Conservation (phyloP, 2,888 invertebrate genomes). For the Gibbula magus region DNA sequence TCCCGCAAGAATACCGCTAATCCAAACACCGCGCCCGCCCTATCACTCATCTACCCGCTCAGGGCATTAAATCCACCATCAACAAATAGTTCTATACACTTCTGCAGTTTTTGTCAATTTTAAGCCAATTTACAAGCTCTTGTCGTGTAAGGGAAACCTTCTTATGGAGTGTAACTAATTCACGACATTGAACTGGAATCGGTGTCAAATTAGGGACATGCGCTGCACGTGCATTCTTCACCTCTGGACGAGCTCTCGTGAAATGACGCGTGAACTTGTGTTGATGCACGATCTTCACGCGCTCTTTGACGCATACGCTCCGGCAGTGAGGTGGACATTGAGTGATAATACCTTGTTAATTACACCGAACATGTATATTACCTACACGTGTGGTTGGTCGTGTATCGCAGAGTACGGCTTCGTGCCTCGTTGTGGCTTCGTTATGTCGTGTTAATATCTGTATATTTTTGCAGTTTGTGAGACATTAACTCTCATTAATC, state of each 20-base stretch:
- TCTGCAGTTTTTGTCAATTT: not conserved
- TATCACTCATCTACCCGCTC: constrained; percentile 3
- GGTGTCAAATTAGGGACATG: constrained; percentile 19
- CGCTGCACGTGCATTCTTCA: not conserved
- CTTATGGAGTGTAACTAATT: constrained; percentile 8
- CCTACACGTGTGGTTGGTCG: no score
- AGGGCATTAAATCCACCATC: not conserved
- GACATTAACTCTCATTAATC: no score
- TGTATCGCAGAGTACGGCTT: no score
- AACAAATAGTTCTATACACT: constrained; percentile 7
- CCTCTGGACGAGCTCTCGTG: not conserved
- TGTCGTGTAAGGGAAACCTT: not conserved
- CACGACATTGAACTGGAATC: not conserved
- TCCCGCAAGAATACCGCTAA: constrained; percentile 18
- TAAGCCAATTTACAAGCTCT: constrained; percentile 14
- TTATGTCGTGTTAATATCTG: no score
- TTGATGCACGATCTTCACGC: no score
- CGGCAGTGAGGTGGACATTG: no score
- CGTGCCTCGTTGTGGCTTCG: no score
- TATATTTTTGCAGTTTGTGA: no score
- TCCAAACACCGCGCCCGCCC: not conserved
- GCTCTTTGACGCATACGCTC: no score
- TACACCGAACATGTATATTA: no score
- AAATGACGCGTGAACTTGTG: not conserved
- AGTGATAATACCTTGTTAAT: no score